These are phyloP conservation scores for Heloderma charlesbogerti DNA, from an alignment of 2,113 vertebrate genomes.

Conservation along the genomic window DNA sequence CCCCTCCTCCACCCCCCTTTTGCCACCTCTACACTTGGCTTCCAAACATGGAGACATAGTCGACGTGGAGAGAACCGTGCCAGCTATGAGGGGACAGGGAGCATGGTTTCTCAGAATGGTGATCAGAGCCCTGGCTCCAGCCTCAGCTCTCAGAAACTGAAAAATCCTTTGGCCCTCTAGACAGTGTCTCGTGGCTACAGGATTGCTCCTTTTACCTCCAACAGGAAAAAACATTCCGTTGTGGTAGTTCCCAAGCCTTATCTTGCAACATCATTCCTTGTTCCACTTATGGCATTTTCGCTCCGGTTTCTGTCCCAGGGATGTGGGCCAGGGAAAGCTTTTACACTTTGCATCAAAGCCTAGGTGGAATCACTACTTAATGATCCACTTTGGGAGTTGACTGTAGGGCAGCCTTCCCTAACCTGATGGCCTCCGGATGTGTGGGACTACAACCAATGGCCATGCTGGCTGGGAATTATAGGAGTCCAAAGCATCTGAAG, in stretches of 20 bases:
- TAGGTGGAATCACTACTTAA: not conserved
- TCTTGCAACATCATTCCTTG: not conserved
- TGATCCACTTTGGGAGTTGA: not conserved
- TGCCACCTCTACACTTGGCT: no score
- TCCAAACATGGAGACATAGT: no score
- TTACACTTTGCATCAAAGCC: not conserved
- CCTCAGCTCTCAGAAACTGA: no score
- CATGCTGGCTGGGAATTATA: not conserved
- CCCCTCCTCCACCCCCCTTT: no score
- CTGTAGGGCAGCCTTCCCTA: not conserved
- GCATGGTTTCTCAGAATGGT: no score
- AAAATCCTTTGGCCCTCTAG: no score
- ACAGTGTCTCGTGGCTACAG: no score
- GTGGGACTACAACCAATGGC: not conserved
- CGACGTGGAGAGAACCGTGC: no score
- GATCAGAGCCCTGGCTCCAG: no score
- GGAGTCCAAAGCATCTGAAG: not conserved
- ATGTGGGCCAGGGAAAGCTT: not conserved
- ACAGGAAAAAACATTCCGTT: not conserved
- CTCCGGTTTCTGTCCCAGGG: not conserved
- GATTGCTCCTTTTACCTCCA: no score
- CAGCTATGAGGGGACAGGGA: no score
- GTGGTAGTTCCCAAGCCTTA: not conserved
- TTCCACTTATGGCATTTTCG: slow-evolving; percentile 22
- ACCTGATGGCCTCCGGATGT: not conserved